Evolutionary conservation across 2,888 invertebrate genomes (phyloP), one percentile per base, ranked within the genome.

Genomic region (Strigamia maritima): DNA sequence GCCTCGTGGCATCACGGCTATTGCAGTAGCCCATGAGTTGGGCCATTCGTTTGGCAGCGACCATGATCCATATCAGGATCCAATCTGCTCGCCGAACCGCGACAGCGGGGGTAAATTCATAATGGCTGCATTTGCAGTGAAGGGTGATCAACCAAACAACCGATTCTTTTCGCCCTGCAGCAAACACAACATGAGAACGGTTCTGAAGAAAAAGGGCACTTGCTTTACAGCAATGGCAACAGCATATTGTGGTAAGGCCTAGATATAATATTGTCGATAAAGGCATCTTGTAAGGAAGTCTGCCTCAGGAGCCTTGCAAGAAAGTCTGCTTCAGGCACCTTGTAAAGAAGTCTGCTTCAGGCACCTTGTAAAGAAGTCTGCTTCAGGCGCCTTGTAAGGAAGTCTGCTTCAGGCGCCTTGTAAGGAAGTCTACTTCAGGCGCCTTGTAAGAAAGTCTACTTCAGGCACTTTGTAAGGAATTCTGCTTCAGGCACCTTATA

Each of bases 41-140:
- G 81, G 80, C 0, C 81, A 81, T 31, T 74, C 77, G 1, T 81
- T 81, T 77, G 81, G 81, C 12, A 81, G 81, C 28, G 75, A 77
- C 14, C 81, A 81, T n/a, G 81, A 81, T 76, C 70, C 76, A 12
- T 14, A 77, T 19, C n/a, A 76, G n/a, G 75, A 80, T 24, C 44
- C 79, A 14, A n/a, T 16, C 10, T 81, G 81, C n/a, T 78, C 79
- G 14, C 81, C 81, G 8, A 12, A 6, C 8, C 12, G 26, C 4
- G 65, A 78, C 4, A 79, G 77, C 3, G 80, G 80, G 1, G 81
- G 81, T 1, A 70, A 76, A 16, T 81, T 79, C 44, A 31, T 81
- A 10, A 81, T 81, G 81, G 70, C 79, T 38, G 78, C 79, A 0
- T 80, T 26, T 26, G 75, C 80, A 3, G 77, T 70, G 0, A 38